Evolutionary conservation across 1,140 invertebrate genomes (phyloP).

Genomic region (Spodoptera frugiperda): DNA sequence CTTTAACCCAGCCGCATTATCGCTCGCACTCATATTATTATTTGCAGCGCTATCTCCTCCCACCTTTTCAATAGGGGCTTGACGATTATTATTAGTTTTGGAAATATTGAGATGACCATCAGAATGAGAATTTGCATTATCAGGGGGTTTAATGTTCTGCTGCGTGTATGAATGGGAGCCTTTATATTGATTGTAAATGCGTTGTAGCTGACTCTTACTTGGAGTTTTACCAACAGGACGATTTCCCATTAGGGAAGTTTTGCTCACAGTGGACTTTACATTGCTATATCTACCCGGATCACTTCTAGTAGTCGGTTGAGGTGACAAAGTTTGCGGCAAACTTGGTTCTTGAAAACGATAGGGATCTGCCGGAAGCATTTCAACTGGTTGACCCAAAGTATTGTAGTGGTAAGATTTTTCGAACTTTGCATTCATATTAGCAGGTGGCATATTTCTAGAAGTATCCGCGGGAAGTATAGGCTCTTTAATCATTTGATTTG

Average conservation of each 20-base stretch:
- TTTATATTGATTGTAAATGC: slow-evolving; percentile 78
- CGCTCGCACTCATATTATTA: slow-evolving; percentile 49
- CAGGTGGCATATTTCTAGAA: slow-evolving; percentile 53
- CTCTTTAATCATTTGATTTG: slow-evolving; percentile 61
- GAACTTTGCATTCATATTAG: slow-evolving; percentile 33
- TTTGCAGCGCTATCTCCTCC: slow-evolving; percentile 69
- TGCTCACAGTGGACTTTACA: slow-evolving; percentile 75
- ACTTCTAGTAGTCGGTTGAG: slow-evolving; percentile 55
- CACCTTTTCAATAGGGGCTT: slow-evolving; percentile 66
- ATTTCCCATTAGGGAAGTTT: slow-evolving; percentile 69
- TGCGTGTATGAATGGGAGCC: slow-evolving; percentile 75
- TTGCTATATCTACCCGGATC: slow-evolving; percentile 60
- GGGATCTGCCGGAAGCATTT: slow-evolving; percentile 62
- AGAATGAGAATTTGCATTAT: slow-evolving; percentile 59
- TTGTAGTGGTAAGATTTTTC: slow-evolving; percentile 65
- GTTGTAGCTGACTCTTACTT: slow-evolving; percentile 74
- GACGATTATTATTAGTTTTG: slow-evolving; percentile 39
- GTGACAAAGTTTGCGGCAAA: slow-evolving; percentile 74
- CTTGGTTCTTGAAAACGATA: slow-evolving; percentile 59
- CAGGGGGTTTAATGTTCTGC: slow-evolving; percentile 63
- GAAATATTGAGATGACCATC: slow-evolving; percentile 65
- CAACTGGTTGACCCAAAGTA: slow-evolving; percentile 74
- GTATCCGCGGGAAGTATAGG: slow-evolving; percentile 70
- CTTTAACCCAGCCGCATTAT: slow-evolving; percentile 48
- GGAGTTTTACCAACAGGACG: slow-evolving; percentile 57